phyloP scores from a whole-genome alignment of 1,140 invertebrate species.

The Zaprionus tsacasi region DNA sequence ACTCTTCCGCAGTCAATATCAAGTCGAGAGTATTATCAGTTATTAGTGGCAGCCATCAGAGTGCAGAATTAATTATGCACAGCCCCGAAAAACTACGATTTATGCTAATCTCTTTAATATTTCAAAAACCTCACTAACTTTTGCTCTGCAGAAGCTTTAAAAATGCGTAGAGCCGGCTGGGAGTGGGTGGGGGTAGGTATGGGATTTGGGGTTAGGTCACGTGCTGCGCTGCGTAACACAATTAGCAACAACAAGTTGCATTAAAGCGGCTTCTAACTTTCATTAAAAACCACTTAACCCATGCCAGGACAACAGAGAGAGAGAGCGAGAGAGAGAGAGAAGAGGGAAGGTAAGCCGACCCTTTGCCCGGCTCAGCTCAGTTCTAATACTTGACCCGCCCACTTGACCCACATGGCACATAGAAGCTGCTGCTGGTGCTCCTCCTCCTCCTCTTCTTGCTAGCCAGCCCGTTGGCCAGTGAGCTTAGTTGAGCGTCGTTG shows the following conservation, averaged over 20 bases:
- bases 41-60: conserved; percentile 19
- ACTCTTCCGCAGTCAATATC: not conserved
- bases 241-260: conserved; percentile 75
- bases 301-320: conserved; percentile 57
- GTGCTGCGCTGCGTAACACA: conserved; percentile 48
- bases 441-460: not conserved
- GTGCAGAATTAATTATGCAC: conserved; percentile 30
- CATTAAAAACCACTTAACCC: conserved; percentile 81
- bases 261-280: conserved; percentile 80
- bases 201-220: conserved; percentile 36
- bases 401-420: conserved; percentile 78
- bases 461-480: conserved; percentile 28
- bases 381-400: conserved; percentile 61
- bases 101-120: conserved; percentile 31
- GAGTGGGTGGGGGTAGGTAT: not conserved
- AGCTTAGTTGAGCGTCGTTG: conserved; percentile 53
- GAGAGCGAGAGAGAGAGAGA: too few relatives aligned
- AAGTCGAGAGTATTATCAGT: conserved; percentile 8
- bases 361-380: conserved; percentile 28
- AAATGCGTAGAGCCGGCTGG: conserved; percentile 18
- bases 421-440: conserved; percentile 30
- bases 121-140: conserved; percentile 17
- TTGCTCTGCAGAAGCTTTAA: conserved; percentile 30
- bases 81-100: not conserved
- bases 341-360: conserved; percentile 31